Evolutionary conservation across 92 coral and sea anemone species (phyloP), one percentile per base, ranked within the genome.

Genomic region (Epizoanthus stellaris): DNA sequence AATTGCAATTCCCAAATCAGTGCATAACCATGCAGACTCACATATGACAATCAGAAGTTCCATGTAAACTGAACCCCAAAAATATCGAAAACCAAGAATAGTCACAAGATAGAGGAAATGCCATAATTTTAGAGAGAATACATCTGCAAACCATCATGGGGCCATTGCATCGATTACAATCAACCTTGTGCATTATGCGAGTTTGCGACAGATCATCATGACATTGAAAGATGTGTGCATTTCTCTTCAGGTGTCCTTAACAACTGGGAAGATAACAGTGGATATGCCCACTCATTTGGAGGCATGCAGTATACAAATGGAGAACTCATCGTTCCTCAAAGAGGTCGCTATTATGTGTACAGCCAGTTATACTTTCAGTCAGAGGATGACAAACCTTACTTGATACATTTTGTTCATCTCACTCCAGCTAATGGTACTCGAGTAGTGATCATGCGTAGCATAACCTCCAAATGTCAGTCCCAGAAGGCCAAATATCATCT

Each of bases 351-450:
- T 87, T 94, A 92, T 57, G 91, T 94, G 3, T 94, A 94, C 90
- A 94, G 98, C 57, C 98, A 94, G 70, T 47, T 94, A 79, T 94
- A 94, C 86, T 94, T 94, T 86, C 95, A 88, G 85, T 88, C 91
- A 5, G 81, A 87, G 57, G 87, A 82, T 66, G 77, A 92, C 65
- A 63, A 76, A 17, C 64, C 91, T 0, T 86, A 94, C 76, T 38
- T 94, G 88, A 86, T 94, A 52, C 98, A 94, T 68, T 94, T 75
- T 71, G 90, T 94, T 20, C 98, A 92, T 82, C 88, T 82, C 19
- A 89, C 88, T 69, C 77, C 90, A 16, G 83, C 65, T 19, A 79
- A 85, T 87, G 92, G 92, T 5, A 85, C 87, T 67, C 83, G 81
- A 7, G 56, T 63, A 14, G 93, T 92, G 14, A 88, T 94, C 76